Evolutionary conservation across 2,797 vertebrate genomes (phyloP), one percentile per base, ranked within the genome.

Genomic region (Halcyon badia): DNA sequence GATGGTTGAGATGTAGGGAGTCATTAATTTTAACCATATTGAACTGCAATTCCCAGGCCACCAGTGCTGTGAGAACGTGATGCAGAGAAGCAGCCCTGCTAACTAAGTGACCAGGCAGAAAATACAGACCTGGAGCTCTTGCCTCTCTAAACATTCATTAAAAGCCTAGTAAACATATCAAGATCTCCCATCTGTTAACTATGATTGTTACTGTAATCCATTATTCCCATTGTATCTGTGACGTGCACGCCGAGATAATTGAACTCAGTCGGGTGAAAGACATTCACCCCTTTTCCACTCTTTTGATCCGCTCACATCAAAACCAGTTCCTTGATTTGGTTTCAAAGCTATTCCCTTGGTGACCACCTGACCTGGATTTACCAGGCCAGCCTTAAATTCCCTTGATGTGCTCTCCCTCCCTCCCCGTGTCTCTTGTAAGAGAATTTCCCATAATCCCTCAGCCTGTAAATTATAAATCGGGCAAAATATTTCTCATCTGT

Each of bases 361-460:
- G 90, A 80, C 66, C 49, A 94, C 52, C 83, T 93, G 94, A 97
- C 93, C 96, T 76, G 90, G 94, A 96, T 95, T 96, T 96, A 90
- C 72, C 69, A 94, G 87, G 64, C 56, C 81, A 90, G 76, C 37
- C 66, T 94, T 95, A 94, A 86, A 91, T 80, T 78, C 73, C 76
- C 78, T 96, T 96, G 71, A 92, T 95, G 41, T 83, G 26, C 14
- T 64, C 46, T 28, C 25, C 4, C 10, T 52, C 26, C 21, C 21
- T 51, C 46, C 41, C 44, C 75, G 41, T 72, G 17, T 28, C n/a
- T 82, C 70, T 52, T 82, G 37, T 41, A 84, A 87, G 94, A 91
- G 26, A 82, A 87, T 86, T 95, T 83, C 54, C 64, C 57, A 57
- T 35, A 82, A 66, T 77, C 33, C 30, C 14, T 33, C 64, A 70